These are phyloP conservation scores for Gorsachius magnificus DNA, from an alignment of 2,797 vertebrate species.

Conservation along the genomic window DNA sequence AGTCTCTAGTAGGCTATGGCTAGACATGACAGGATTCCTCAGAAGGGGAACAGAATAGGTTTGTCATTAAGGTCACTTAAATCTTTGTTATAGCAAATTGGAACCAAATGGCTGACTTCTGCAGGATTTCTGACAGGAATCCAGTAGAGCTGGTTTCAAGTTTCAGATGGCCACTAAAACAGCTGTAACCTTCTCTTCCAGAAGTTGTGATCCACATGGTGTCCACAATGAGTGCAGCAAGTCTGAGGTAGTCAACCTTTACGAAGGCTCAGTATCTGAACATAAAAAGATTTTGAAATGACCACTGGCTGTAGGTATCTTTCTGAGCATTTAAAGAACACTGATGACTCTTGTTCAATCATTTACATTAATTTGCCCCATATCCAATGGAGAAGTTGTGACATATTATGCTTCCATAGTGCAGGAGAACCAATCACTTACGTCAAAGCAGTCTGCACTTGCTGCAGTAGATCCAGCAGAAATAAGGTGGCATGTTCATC, in stretches of 20 bases:
- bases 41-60: slow-evolving; percentile 79
- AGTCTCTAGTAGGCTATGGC: slow-evolving; percentile 76
- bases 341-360: slow-evolving; percentile 71
- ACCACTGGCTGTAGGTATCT: slow-evolving; percentile 80
- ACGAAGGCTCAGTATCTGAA: slow-evolving; percentile 86
- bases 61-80: slow-evolving; percentile 95
- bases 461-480: slow-evolving; percentile 76
- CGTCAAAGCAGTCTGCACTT: slow-evolving; percentile 70
- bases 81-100: slow-evolving; percentile 86
- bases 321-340: slow-evolving; percentile 74
- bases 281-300: slow-evolving; percentile 82
- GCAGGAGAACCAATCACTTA: slow-evolving; percentile 71
- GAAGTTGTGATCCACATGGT: slow-evolving; percentile 86
- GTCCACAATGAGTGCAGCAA: slow-evolving; percentile 85
- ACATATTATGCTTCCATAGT: slow-evolving; percentile 74
- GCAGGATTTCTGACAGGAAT: slow-evolving; percentile 82
- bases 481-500: slow-evolving; percentile 72
- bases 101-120: slow-evolving; percentile 84
- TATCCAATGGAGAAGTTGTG: slow-evolving; percentile 77
- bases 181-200: slow-evolving; percentile 83
- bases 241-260: slow-evolving; percentile 90
- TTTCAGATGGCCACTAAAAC: slow-evolving; percentile 75
- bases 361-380: slow-evolving; percentile 72
- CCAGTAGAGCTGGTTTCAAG: slow-evolving; percentile 82
- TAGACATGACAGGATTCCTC: slow-evolving; percentile 75